Percentiles rank a stretch among this genome's conserved stretches.
Evolutionary conservation across 2,797 vertebrate genomes (phyloP).

Genomic region (Gila robusta): DNA sequence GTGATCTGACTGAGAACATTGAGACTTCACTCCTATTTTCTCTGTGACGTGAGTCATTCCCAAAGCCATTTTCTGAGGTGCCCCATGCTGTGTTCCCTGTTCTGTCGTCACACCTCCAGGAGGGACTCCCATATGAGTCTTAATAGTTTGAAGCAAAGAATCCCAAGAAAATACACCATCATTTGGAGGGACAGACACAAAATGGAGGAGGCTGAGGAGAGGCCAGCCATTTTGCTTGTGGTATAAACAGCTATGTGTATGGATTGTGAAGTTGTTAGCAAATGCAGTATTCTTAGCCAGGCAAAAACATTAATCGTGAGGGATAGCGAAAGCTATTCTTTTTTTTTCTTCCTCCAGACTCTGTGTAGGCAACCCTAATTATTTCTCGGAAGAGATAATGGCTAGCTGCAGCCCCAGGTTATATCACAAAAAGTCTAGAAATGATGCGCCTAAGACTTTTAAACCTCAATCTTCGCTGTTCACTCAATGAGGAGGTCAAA

Average conservation of each 20-base stretch:
- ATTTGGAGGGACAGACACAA: constrained; percentile 1
- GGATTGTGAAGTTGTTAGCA: not conserved
- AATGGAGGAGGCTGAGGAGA: constrained; percentile 24
- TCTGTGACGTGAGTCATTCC: constrained; percentile 34
- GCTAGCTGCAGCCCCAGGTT: constrained; percentile 52
- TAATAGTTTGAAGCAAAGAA: constrained; percentile 54
- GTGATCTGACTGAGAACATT: constrained; percentile 12
- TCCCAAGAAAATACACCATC: constrained; percentile 8
- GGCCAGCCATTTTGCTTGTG: constrained; percentile 32
- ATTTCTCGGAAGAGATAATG: constrained; percentile 48
- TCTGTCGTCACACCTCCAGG: constrained; percentile 44
- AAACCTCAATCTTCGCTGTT: constrained; percentile 11
- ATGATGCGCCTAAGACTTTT: not conserved
- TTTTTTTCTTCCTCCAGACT: not conserved
- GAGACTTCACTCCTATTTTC: constrained; percentile 45
- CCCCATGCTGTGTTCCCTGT: constrained; percentile 49
- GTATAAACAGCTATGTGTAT: constrained; percentile 16
- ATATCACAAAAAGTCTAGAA: constrained; percentile 43
- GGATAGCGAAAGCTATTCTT: constrained; percentile 22
- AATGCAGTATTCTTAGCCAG: not conserved
- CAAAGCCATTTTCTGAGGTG: constrained; percentile 40
- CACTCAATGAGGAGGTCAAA: constrained; percentile 59
- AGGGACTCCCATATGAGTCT: constrained; percentile 49
- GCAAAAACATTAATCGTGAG: constrained; percentile 19
- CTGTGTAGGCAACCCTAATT: constrained; percentile 45